Base-by-base conservation (phyloP, 2,888 invertebrate genomes). In the Rhagium mordax region DNA sequence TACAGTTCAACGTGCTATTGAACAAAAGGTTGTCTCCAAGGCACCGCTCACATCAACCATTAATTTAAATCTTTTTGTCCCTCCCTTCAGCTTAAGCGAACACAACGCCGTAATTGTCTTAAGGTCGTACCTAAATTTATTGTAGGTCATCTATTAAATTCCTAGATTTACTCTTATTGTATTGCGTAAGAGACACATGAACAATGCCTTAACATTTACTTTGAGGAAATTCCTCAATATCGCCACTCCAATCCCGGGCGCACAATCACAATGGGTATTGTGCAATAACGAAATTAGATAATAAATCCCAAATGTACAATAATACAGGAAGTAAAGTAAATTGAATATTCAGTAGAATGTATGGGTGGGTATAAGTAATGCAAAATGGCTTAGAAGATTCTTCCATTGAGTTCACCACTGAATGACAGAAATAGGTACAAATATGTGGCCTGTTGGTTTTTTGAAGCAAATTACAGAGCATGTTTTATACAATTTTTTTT, bases 101-200 rank as follows among this genome's bases (percentile, higher is more conserved):
- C 59, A 59, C 27, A 33, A 33, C 29, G 15, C 16, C 27, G 29
- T 24, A 57, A 15, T 13, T n/a, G 18, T 49, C 15, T n/a, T 49
- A 49, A 49, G 15, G 10, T 33, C 33, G 24, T 24, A 24, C 27
- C 24, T 6, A 24, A 57, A 57, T 57, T 57, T 15, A 57, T 5
- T 57, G 49, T 57, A 21, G 55, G 55, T 57, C 55, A 57, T 57
- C 55, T 49, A 49, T 49, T 49, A 49, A 15, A 16, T 15, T 16
- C 49, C 49, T 57, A 57, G 55, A 57, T 57, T 57, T 57, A 24
- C 27, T 15, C 24, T 21, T 27, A 57, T 57, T 57, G 55, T 57
- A 27, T 15, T 57, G 55, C 27, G 4, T 57, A 57, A 57, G 55
- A 57, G 55, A 57, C 55, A 57, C 15, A 57, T 27, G 55, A 57